Evolutionary conservation across 23 tunicate genomes (phyloP).

Genomic region (Ascidia mentula): DNA sequence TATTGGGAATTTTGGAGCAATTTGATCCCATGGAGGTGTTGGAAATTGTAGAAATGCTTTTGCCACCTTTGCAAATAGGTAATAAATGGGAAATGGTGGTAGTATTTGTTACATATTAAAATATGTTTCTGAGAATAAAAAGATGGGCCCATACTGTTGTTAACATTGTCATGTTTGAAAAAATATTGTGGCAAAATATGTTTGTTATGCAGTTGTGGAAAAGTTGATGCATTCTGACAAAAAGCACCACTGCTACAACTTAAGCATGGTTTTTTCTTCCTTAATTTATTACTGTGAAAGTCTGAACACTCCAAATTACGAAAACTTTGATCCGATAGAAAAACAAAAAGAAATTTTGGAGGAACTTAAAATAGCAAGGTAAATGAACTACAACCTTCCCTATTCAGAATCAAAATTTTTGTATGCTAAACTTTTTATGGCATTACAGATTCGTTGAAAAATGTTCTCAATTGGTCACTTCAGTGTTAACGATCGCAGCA

Average conservation of each 20-base stretch:
- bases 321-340: constrained; percentile 33
- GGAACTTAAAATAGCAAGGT: constrained; percentile 36
- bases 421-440: too few species aligned
- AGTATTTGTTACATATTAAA: too few species aligned
- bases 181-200: too few species aligned
- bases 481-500: neutral
- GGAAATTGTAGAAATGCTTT: constrained; percentile 40
- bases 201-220: constrained; percentile 19
- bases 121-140: too few species aligned
- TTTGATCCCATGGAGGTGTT: constrained; percentile 71
- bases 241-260: constrained; percentile 9
- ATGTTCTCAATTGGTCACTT: constrained; percentile 5
- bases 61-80: constrained; percentile 48
- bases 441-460: constrained; percentile 8
- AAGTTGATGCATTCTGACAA: constrained; percentile 11
- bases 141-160: too few species aligned
- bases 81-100: too few species aligned
- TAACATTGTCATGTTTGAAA: too few species aligned
- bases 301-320: constrained; percentile 56
- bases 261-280: constrained; percentile 47
- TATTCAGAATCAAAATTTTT: neutral
- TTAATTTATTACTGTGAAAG: constrained; percentile 53
- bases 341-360: constrained; percentile 9
- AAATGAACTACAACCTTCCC: neutral
- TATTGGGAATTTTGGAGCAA: constrained; percentile 66